Conservation (phyloP, 2,888 invertebrate genomes). For the Bombyx huttoni region DNA sequence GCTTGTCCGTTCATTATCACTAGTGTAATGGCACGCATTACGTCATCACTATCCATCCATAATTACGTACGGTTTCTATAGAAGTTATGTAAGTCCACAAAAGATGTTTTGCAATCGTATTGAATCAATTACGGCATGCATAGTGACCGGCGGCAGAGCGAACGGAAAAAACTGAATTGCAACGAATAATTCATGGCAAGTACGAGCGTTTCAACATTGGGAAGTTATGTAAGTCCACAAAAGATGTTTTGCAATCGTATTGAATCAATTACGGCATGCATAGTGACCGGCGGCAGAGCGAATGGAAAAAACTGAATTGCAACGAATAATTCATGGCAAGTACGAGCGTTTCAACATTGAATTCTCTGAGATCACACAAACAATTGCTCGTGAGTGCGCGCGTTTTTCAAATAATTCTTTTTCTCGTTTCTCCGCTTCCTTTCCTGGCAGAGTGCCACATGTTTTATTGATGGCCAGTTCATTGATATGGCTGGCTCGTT, state of each 20-base stretch:
- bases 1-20: constrained; percentile 7
- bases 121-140: constrained; percentile 44
- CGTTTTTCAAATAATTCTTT: constrained; percentile 66
- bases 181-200: constrained; percentile 54
- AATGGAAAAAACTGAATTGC: constrained; percentile 24
- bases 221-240: constrained; percentile 30
- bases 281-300: constrained; percentile 19
- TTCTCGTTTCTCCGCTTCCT: constrained; percentile 68
- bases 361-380: constrained; percentile 60
- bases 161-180: constrained; percentile 24
- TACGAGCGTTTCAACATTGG: constrained; percentile 53
- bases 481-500: constrained; percentile 72
- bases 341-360: constrained; percentile 56
- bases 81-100: constrained; percentile 30
- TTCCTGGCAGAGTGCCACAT: constrained; percentile 67
- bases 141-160: constrained; percentile 18
- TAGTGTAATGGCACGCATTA: constrained; percentile 5
- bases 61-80: constrained; percentile 2
- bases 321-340: constrained; percentile 54
- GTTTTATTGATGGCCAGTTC: constrained; percentile 72
- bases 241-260: constrained; percentile 41
- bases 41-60: constrained; percentile 6
- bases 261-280: constrained; percentile 44
- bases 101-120: constrained; percentile 41
- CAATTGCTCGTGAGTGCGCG: constrained; percentile 53